Evolutionary conservation across 2,888 invertebrate species (phyloP).

Genomic region (Microctonus brassicae): DNA sequence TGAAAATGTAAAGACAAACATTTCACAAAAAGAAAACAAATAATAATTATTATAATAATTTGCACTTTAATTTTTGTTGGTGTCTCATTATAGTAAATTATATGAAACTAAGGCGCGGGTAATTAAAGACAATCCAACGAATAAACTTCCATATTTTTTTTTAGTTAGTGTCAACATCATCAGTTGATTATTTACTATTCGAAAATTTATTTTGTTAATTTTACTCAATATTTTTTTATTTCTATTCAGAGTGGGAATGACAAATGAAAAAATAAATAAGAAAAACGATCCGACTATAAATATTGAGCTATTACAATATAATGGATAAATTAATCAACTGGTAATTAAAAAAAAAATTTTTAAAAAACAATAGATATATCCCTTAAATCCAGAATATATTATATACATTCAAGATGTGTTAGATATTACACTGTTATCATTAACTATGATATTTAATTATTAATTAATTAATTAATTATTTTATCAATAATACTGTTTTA

Average conservation of each 20-base stretch:
- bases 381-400: not conserved
- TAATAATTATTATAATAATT: too few species aligned
- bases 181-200: not conserved
- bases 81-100: not conserved
- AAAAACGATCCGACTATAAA: too few species aligned
- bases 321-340: too few species aligned
- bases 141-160: not conserved
- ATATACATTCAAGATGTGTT: not conserved
- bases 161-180: not conserved
- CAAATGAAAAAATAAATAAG: not conserved
- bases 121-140: slow-evolving; percentile 3
- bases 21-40: not conserved
- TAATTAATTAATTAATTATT: slow-evolving; percentile 26
- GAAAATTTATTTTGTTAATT: not conserved
- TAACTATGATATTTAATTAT: slow-evolving; percentile 7
- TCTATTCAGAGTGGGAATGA: not conserved
- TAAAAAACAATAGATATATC: not conserved
- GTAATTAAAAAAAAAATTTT: too few species aligned
- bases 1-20: not conserved
- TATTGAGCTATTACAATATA: too few species aligned
- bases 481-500: slow-evolving; percentile 38
- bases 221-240: not conserved
- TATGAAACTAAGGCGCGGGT: not conserved
- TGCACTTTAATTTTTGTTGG: not conserved
- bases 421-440: not conserved